These are phyloP conservation scores for Chaenocephalus aceratus DNA, from an alignment of 2,113 vertebrate species.

Conservation along the genomic window DNA sequence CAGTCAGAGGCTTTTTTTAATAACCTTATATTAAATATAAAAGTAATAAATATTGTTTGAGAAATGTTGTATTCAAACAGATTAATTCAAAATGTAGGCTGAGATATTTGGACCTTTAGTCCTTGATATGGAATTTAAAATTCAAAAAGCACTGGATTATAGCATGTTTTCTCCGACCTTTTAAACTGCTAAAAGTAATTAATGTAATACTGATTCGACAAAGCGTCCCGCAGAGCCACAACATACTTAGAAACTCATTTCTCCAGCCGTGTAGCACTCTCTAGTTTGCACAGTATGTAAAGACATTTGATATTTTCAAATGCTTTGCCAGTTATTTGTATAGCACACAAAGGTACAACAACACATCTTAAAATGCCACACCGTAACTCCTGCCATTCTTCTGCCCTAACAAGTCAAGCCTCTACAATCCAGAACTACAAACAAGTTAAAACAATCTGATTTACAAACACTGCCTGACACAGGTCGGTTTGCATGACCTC, in stretches of 20 bases:
- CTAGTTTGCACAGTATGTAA: not conserved
- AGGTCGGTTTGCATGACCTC: conserved; percentile 42
- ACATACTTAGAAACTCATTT: not conserved
- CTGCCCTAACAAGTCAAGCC: conserved; percentile 4
- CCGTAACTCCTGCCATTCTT: conserved; percentile 10
- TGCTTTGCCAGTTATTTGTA: not conserved
- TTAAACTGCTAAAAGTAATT: not conserved
- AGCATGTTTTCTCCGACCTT: not conserved
- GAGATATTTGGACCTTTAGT: not conserved
- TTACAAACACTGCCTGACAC: conserved; percentile 53
- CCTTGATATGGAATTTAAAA: not conserved
- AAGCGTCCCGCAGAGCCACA: not conserved
- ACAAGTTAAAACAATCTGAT: conserved; percentile 38
- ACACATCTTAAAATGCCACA: conserved; percentile 1
- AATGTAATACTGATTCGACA: not conserved
- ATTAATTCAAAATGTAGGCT: not conserved
- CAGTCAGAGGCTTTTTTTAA: too few species aligned
- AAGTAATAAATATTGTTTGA: too few species aligned
- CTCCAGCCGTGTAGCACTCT: not conserved
- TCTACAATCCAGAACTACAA: conserved; percentile 4
- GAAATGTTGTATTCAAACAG: too few species aligned
- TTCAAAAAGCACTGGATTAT: not conserved
- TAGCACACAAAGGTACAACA: not conserved
- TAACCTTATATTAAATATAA: too few species aligned
- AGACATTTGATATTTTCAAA: not conserved